These are phyloP conservation scores for Diplazon laetatorius DNA, from an alignment of 2,888 invertebrate species.

Conservation along the genomic window DNA sequence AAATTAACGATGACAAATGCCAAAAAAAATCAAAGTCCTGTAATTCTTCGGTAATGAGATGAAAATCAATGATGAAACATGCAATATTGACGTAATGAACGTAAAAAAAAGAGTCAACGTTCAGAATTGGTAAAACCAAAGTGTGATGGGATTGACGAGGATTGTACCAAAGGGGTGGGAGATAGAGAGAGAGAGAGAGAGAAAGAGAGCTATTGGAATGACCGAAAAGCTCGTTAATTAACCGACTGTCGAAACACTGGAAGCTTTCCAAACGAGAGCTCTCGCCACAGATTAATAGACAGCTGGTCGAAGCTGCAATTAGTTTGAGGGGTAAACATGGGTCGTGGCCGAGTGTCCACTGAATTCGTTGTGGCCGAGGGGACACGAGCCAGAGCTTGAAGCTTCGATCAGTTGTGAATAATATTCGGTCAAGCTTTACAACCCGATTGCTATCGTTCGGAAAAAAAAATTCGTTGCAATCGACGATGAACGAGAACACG, in stretches of 20 bases:
- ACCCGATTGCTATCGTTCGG: no score
- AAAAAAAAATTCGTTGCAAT: no score
- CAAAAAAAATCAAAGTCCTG: not conserved
- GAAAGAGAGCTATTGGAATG: constrained; percentile 36
- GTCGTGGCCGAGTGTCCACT: constrained; percentile 37
- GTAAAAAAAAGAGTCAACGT: not conserved
- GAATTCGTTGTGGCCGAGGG: constrained; percentile 33
- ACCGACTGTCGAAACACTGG: constrained; percentile 64
- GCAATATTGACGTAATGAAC: no score
- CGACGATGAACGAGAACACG: no score
- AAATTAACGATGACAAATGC: not conserved
- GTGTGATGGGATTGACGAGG: not conserved
- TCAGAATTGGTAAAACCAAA: not conserved
- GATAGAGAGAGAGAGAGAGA: constrained; percentile 1
- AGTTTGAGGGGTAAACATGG: constrained; percentile 57
- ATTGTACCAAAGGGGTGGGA: not conserved
- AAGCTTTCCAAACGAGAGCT: constrained; percentile 66
- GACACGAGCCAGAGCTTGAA: not conserved
- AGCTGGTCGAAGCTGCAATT: constrained; percentile 54
- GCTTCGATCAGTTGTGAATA: not conserved
- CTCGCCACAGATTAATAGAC: constrained; percentile 68
- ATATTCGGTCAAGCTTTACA: not conserved
- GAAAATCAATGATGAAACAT: no score
- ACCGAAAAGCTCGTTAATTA: constrained; percentile 64
- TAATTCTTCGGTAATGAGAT: not conserved